Conservation (phyloP, 2,113 vertebrate species). For the Dromiciops gliroides region DNA sequence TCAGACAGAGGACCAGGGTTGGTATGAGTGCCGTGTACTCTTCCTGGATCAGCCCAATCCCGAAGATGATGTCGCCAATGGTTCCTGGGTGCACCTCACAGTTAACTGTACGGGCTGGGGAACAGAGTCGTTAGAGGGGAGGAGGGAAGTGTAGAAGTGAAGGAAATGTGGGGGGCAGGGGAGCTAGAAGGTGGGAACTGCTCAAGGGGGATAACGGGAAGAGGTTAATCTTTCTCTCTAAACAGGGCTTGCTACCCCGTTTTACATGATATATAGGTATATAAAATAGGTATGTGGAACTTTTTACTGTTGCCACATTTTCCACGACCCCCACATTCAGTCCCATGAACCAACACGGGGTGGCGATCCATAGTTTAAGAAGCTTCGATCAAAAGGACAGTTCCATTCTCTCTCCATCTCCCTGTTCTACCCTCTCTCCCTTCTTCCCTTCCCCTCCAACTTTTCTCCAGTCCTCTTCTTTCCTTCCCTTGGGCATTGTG, state of each 20-base stretch:
- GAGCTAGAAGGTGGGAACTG: neutral
- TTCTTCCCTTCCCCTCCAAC: neutral
- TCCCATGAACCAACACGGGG: no score
- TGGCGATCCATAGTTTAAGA: no score
- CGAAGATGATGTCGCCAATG: constrained; percentile 92
- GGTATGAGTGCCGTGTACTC: constrained; percentile 97
- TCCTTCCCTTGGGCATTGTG: neutral
- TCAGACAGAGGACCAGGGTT: constrained; percentile 94
- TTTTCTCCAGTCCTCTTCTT: neutral
- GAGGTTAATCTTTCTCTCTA: neutral
- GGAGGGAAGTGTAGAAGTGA: no score
- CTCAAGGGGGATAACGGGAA: neutral
- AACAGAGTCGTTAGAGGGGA: neutral
- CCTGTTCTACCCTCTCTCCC: neutral
- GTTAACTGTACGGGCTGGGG: constrained; percentile 88
- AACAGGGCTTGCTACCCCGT: no score
- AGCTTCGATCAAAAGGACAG: no score
- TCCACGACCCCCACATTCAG: no score
- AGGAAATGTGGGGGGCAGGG: neutral
- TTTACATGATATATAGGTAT: no score
- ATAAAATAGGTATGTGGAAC: no score
- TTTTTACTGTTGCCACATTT: no score
- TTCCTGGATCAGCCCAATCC: constrained; percentile 89
- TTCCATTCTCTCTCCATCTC: neutral
- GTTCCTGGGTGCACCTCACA: constrained; percentile 97